Evolutionary conservation across 1,140 invertebrate genomes (phyloP).

Genomic region (Drosophila fuyamai): DNA sequence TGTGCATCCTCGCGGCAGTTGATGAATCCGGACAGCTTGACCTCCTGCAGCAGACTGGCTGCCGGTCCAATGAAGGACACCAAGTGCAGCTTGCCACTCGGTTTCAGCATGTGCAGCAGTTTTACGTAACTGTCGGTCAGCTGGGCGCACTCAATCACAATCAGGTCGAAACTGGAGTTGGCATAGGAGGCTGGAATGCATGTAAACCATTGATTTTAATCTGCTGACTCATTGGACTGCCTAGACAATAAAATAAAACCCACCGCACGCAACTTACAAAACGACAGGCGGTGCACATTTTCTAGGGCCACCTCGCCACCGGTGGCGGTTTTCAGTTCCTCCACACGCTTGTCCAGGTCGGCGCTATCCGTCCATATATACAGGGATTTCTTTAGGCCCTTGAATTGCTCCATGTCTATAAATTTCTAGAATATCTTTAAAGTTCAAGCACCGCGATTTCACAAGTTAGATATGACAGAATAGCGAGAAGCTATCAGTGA

Average conservation of each 20-base stretch:
- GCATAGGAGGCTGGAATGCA: slow-evolving; percentile 85
- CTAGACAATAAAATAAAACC: slow-evolving; percentile 11
- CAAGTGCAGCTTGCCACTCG: slow-evolving; percentile 86
- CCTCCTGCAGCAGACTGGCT: slow-evolving; percentile 83
- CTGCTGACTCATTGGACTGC: slow-evolving; percentile 65
- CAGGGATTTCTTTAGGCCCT: slow-evolving; percentile 66
- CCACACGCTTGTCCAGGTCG: slow-evolving; percentile 64
- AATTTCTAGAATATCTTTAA: slow-evolving; percentile 33
- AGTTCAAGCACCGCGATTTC: slow-evolving; percentile 25
- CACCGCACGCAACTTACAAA: slow-evolving; percentile 62
- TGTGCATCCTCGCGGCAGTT: slow-evolving; percentile 85
- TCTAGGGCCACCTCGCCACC: slow-evolving; percentile 76
- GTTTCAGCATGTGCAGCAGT: slow-evolving; percentile 87
- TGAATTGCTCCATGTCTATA: slow-evolving; percentile 72
- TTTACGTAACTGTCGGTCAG: slow-evolving; percentile 86
- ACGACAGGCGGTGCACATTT: slow-evolving; percentile 77
- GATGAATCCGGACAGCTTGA: slow-evolving; percentile 89
- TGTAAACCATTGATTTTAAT: slow-evolving; percentile 20
- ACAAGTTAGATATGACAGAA: slow-evolving; percentile 10
- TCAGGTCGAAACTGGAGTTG: slow-evolving; percentile 86
- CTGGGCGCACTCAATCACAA: slow-evolving; percentile 86
- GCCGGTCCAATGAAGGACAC: slow-evolving; percentile 83
- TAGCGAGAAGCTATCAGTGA: not conserved
- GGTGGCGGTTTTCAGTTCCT: slow-evolving; percentile 61
- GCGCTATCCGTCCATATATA: slow-evolving; percentile 76